These are phyloP conservation scores for Andrena hattorfiana DNA, from an alignment of 2,888 invertebrate species.

Conservation along the genomic window DNA sequence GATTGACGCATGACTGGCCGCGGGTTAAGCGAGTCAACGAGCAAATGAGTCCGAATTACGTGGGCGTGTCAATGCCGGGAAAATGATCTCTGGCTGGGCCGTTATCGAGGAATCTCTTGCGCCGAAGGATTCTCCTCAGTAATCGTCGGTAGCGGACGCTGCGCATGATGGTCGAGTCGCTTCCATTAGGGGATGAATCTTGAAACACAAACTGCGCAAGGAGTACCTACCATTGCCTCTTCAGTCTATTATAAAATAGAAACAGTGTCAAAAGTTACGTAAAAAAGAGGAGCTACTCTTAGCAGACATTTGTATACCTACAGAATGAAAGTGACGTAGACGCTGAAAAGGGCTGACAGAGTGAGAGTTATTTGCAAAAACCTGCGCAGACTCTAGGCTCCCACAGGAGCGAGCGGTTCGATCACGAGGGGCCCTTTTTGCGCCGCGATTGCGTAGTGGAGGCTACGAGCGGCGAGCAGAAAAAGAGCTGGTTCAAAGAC, in stretches of 20 bases:
- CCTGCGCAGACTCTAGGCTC: background rate
- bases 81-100: conserved; percentile 59
- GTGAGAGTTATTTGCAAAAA: too few species aligned
- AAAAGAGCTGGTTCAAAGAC: background rate
- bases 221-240: too few species aligned
- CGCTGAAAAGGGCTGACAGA: too few species aligned
- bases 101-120: conserved; percentile 50
- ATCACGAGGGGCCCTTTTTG: background rate
- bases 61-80: conserved; percentile 81
- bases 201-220: too few species aligned
- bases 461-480: background rate
- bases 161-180: background rate
- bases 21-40: conserved; percentile 80
- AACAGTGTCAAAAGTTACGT: too few species aligned
- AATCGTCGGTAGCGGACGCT: background rate
- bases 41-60: conserved; percentile 83
- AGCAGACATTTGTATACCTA: too few species aligned
- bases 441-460: background rate
- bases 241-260: too few species aligned
- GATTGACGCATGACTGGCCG: conserved; percentile 73
- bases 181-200: too few species aligned
- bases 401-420: background rate
- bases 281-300: too few species aligned
- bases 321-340: too few species aligned
- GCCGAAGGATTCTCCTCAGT: conserved; percentile 41